phyloP scores from a whole-genome alignment of 2,888 invertebrate species.

The Tyria jacobaeae region DNA sequence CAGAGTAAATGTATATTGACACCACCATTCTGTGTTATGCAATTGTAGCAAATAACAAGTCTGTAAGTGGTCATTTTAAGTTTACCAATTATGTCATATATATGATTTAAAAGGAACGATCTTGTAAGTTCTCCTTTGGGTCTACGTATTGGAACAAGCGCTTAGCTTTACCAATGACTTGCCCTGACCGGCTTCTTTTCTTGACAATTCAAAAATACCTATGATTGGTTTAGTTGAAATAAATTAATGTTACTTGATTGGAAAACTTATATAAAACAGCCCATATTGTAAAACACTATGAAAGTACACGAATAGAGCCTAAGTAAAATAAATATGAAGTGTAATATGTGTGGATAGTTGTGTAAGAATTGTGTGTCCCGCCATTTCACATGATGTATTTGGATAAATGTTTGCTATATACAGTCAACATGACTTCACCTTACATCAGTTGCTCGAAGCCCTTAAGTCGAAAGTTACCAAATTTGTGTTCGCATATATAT shows the following conservation, averaged over 20 bases:
- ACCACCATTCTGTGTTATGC: no score
- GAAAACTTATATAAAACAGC: background rate
- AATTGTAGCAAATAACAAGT: no score
- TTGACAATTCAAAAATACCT: no score
- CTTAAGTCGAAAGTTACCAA: background rate
- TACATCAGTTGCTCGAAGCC: background rate
- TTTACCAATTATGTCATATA: no score
- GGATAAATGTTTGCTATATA: background rate
- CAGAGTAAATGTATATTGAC: background rate
- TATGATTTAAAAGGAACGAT: no score
- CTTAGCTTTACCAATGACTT: no score
- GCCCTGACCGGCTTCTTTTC: no score
- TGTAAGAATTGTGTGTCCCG: constrained; percentile 3
- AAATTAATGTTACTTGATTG: no score
- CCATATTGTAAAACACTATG: background rate
- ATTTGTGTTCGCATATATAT: background rate
- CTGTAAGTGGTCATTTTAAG: no score
- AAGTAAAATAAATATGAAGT: background rate
- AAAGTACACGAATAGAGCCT: background rate
- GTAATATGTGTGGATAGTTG: constrained; percentile 13
- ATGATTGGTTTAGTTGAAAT: no score
- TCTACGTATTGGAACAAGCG: no score
- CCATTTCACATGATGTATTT: background rate
- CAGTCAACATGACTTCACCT: background rate
- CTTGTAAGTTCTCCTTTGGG: no score